These are phyloP conservation scores for Bombus sibiricus DNA, from an alignment of 1,140 invertebrate species.

Conservation along the genomic window DNA sequence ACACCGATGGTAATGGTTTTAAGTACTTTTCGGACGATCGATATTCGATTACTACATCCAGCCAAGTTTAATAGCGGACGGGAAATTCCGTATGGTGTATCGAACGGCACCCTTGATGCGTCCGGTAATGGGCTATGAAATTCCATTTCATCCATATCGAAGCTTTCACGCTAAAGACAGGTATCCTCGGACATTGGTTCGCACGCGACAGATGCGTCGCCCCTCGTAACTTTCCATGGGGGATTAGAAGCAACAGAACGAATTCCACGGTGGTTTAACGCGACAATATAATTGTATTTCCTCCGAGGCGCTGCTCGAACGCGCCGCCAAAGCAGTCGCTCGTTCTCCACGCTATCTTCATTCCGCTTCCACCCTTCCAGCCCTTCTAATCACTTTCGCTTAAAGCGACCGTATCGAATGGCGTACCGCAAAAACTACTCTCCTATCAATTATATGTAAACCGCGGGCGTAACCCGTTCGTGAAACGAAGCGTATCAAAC, in stretches of 20 bases:
- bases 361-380: not conserved
- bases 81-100: not conserved
- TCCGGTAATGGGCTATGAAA: slow-evolving; percentile 8
- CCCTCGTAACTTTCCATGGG: slow-evolving; percentile 68
- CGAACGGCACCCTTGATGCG: not conserved
- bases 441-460: slow-evolving; percentile 18
- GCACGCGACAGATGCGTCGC: slow-evolving; percentile 52
- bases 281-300: slow-evolving; percentile 55
- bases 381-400: slow-evolving; percentile 22
- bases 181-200: not conserved
- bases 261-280: slow-evolving; percentile 40
- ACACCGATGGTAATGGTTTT: not conserved
- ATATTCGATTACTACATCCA: not conserved
- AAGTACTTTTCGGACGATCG: not conserved
- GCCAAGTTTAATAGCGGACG: not conserved
- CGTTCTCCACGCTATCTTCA: slow-evolving; percentile 22
- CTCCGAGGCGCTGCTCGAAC: slow-evolving; percentile 24
- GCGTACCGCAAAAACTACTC: not conserved
- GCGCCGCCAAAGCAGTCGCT: not conserved
- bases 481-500: not conserved
- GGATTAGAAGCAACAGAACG: slow-evolving; percentile 51
- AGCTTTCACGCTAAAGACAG: not conserved
- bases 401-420: not conserved
- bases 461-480: not conserved
- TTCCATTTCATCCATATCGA: slow-evolving; percentile 20